A percentile compares a stretch with the other conserved stretches of the same genome.
These are phyloP conservation scores for Clarias laeviceps DNA, from an alignment of 2,797 vertebrate species.

Conservation along the genomic window DNA sequence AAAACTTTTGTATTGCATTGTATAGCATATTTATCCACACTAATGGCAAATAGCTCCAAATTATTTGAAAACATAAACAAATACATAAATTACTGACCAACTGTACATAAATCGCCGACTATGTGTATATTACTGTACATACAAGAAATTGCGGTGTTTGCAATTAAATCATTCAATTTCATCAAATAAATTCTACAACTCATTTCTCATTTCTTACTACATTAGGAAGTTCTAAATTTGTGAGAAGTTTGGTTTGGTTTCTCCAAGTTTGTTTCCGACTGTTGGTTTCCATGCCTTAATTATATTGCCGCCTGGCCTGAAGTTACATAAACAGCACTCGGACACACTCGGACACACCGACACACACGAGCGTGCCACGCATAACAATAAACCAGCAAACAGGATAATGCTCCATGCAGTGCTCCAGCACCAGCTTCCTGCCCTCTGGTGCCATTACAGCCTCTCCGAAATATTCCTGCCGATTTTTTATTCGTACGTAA, in stretches of 20 bases:
- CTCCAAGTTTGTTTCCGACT: not conserved
- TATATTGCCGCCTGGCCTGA: not conserved
- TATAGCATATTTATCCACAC: too few species aligned
- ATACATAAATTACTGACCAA: too few species aligned
- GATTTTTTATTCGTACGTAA: constrained; percentile 76
- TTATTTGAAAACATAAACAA: too few species aligned
- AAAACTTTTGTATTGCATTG: too few species aligned
- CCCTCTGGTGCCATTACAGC: constrained; percentile 63
- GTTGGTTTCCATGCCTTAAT: not conserved
- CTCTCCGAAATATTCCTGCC: constrained; percentile 66
- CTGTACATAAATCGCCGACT: too few species aligned
- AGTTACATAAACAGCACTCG: constrained; percentile 22
- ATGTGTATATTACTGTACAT: too few species aligned
- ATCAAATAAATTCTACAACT: not conserved
- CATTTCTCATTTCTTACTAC: not conserved
- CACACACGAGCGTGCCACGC: constrained; percentile 18
- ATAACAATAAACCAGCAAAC: constrained; percentile 21
- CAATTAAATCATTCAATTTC: too few species aligned
- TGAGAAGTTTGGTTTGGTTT: not conserved
- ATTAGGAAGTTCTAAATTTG: too few species aligned
- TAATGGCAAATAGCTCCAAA: too few species aligned
- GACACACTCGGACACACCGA: constrained; percentile 36
- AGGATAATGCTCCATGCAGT: not conserved
- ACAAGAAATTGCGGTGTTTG: too few species aligned
- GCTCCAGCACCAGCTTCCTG: constrained; percentile 36